These are phyloP conservation scores for Antennarius maculatus DNA, from an alignment of 2,797 vertebrate species.

Conservation along the genomic window DNA sequence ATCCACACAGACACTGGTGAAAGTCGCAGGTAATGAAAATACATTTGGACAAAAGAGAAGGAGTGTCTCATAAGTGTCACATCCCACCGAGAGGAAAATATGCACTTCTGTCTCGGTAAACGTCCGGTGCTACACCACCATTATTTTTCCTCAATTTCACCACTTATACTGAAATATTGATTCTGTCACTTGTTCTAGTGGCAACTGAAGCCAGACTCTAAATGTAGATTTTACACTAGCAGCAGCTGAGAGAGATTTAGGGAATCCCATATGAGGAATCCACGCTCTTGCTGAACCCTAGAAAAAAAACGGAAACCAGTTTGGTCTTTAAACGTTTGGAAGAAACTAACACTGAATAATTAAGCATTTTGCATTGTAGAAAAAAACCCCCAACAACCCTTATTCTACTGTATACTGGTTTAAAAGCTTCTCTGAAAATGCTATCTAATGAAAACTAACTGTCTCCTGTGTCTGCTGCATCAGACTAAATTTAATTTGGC, in stretches of 20 bases:
- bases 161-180: slow-evolving; percentile 70
- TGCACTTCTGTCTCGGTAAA: slow-evolving; percentile 38
- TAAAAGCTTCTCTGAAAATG: neutral
- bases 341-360: slow-evolving; percentile 4
- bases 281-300: slow-evolving; percentile 8
- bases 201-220: slow-evolving; percentile 48
- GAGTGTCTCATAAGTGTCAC: neutral
- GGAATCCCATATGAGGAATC: slow-evolving; percentile 19
- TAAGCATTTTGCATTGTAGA: slow-evolving; percentile 5
- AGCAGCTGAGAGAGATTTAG: slow-evolving; percentile 27
- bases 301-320: neutral
- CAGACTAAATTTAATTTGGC: slow-evolving; percentile 28
- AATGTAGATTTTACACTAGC: slow-evolving; percentile 34
- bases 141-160: slow-evolving; percentile 54
- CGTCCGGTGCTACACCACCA: slow-evolving; percentile 34
- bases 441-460: slow-evolving; percentile 7
- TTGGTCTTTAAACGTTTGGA: slow-evolving; percentile 14
- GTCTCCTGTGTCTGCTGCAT: slow-evolving; percentile 25
- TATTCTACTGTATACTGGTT: neutral
- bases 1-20: slow-evolving; percentile 76
- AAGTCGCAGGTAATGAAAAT: slow-evolving; percentile 56
- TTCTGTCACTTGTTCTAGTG: slow-evolving; percentile 56
- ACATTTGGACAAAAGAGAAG: slow-evolving; percentile 31
- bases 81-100: slow-evolving; percentile 46
- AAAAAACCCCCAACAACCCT: neutral